Percentiles rank a stretch among this genome's conserved stretches.
phyloP scores from a whole-genome alignment of 2,113 vertebrate species.

The Nyctibius bracteatus region DNA sequence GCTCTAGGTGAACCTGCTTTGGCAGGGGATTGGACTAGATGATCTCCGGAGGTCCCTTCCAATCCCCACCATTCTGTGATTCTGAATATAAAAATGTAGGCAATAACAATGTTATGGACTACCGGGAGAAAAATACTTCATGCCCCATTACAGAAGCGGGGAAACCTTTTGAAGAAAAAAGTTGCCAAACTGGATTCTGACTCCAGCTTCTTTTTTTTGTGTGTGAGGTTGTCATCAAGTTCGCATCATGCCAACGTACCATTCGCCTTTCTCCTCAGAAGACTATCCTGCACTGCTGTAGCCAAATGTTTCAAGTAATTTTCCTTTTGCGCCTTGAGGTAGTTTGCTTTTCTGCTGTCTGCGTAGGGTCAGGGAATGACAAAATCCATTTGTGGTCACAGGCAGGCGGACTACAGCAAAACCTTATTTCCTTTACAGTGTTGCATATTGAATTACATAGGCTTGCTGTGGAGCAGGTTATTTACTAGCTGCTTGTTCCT shows the following conservation, averaged over 20 bases:
- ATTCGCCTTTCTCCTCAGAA: neutral
- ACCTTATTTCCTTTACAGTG: accelerated
- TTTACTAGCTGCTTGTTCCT: neutral
- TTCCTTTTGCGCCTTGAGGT: neutral
- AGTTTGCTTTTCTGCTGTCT: neutral
- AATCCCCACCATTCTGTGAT: too few relatives aligned
- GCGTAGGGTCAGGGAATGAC: neutral
- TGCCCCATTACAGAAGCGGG: neutral
- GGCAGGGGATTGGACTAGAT: too few relatives aligned
- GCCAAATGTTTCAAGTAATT: neutral
- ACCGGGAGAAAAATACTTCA: neutral
- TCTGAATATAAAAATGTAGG: accelerated
- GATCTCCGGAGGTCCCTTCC: too few relatives aligned
- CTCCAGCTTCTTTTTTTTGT: accelerated
- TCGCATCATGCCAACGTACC: neutral
- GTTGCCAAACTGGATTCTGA: neutral
- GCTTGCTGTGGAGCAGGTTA: neutral
- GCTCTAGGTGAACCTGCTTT: too few relatives aligned
- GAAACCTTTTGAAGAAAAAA: neutral
- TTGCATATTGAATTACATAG: accelerated
- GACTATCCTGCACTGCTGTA: accelerated
- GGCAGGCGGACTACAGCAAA: neutral
- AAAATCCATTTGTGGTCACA: accelerated
- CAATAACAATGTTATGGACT: accelerated
- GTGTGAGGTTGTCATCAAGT: neutral